phyloP scores from a whole-genome alignment of 2,888 invertebrate species.

The Shargacucullia verbasci region DNA sequence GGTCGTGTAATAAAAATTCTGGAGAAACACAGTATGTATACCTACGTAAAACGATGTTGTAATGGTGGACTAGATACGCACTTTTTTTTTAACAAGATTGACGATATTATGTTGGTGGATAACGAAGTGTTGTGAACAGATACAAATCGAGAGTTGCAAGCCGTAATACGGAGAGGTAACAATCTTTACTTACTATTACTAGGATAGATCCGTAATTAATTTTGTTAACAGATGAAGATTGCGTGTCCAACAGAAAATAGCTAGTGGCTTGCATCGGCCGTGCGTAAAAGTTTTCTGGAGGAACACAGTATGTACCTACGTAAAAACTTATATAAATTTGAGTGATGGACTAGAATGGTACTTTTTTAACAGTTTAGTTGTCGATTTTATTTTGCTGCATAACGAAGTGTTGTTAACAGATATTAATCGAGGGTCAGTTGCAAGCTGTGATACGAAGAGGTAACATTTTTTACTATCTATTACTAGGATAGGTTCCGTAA shows the following conservation, averaged over 20 bases:
- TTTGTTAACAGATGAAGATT: conserved; percentile 10
- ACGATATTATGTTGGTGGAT: conserved; percentile 20
- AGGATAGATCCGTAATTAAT: conserved; percentile 8
- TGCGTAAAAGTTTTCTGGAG: not conserved
- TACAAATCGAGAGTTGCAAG: conserved; percentile 3
- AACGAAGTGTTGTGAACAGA: conserved; percentile 41
- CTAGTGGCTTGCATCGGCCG: not conserved
- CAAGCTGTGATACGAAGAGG: conserved; percentile 9
- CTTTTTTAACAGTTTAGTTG: not conserved
- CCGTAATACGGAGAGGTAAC: conserved; percentile 3
- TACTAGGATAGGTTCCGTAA: conserved; percentile 29
- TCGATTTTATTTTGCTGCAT: not conserved
- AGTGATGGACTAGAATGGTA: too few relatives aligned
- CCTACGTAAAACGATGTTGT: conserved; percentile 2
- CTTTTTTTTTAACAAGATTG: not conserved
- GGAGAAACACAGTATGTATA: conserved; percentile 1
- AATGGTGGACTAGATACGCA: not conserved
- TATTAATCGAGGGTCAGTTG: not conserved
- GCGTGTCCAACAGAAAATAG: too few relatives aligned
- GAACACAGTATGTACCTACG: too few relatives aligned
- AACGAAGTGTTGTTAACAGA: conserved; percentile 3
- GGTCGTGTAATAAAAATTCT: not conserved
- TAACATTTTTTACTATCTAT: conserved; percentile 4
- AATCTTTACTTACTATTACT: not conserved
- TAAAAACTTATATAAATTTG: too few relatives aligned